Conservation (phyloP, 2,888 invertebrate species). For the Pachydiplax longipennis region DNA sequence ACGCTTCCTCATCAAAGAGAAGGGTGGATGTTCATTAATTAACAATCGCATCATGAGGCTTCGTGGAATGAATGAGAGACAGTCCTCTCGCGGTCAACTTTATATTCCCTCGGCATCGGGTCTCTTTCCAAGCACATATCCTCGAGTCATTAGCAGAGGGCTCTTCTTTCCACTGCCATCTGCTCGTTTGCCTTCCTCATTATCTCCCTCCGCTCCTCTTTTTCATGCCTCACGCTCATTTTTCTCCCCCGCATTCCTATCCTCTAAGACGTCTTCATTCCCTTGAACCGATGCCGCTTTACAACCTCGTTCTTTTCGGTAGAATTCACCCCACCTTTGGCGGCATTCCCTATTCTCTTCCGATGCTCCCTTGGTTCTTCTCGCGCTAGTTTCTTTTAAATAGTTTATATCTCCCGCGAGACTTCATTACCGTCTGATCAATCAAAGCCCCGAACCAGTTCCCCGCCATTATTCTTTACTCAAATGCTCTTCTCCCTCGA, state of each 20-base stretch:
- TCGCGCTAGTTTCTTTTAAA: neutral
- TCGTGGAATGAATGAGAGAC: neutral
- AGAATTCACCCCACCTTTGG: neutral
- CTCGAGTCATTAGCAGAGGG: neutral
- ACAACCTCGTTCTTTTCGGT: neutral
- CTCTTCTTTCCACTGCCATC: neutral
- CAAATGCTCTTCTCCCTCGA: neutral
- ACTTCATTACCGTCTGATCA: neutral
- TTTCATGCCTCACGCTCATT: neutral
- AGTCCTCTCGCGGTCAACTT: neutral
- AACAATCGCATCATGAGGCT: neutral
- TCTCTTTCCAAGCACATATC: neutral
- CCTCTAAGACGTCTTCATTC: neutral
- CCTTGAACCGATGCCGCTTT: neutral
- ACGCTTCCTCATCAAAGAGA: neutral
- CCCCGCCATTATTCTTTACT: neutral
- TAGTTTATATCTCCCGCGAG: neutral
- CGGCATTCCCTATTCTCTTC: neutral
- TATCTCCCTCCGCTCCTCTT: neutral
- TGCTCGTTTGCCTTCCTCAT: neutral
- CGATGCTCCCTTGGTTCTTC: neutral
- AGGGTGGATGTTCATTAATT: neutral
- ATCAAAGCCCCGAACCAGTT: neutral
- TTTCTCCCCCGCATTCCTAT: neutral
- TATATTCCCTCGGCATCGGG: neutral